Conservation (phyloP, 1,140 invertebrate genomes). For the Diorhabda carinulata region DNA sequence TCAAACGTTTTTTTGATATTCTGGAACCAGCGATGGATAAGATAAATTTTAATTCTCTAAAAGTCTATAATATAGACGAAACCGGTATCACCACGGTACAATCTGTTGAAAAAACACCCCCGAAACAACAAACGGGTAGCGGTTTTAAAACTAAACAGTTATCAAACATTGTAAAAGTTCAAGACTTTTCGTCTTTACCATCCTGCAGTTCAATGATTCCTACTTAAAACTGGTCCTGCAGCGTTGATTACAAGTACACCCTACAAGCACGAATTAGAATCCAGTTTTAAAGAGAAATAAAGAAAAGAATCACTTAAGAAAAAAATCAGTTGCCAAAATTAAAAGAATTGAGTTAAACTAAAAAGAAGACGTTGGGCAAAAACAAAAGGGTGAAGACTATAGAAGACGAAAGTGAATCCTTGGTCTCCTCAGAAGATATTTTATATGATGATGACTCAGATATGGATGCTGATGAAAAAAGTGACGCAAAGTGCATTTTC, state of each 20-base stretch:
- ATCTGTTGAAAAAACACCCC: not conserved
- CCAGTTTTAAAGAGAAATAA: not conserved
- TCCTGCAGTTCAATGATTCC: too few relatives aligned
- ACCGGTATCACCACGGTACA: conserved; percentile 15
- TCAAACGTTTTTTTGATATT: conserved; percentile 5
- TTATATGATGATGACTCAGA: not conserved
- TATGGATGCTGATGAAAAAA: not conserved
- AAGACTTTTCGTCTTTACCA: too few relatives aligned
- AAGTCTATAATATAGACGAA: conserved; percentile 11
- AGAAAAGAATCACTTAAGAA: not conserved
- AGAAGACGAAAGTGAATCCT: not conserved
- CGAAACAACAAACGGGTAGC: too few relatives aligned
- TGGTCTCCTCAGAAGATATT: not conserved
- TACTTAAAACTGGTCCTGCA: not conserved
- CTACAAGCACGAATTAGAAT: not conserved
- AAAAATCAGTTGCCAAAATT: not conserved
- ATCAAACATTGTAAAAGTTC: too few relatives aligned
- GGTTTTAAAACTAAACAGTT: too few relatives aligned
- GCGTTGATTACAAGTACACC: not conserved
- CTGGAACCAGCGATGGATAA: conserved; percentile 11
- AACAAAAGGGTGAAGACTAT: not conserved
- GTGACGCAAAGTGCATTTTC: not conserved
- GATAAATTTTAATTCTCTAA: conserved; percentile 3
- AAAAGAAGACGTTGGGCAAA: not conserved
- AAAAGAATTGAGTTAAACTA: not conserved